Evolutionary conservation across 2,797 vertebrate species (phyloP), one percentile per base, ranked within the genome.

Genomic region (Gymnopithys bicolor): DNA sequence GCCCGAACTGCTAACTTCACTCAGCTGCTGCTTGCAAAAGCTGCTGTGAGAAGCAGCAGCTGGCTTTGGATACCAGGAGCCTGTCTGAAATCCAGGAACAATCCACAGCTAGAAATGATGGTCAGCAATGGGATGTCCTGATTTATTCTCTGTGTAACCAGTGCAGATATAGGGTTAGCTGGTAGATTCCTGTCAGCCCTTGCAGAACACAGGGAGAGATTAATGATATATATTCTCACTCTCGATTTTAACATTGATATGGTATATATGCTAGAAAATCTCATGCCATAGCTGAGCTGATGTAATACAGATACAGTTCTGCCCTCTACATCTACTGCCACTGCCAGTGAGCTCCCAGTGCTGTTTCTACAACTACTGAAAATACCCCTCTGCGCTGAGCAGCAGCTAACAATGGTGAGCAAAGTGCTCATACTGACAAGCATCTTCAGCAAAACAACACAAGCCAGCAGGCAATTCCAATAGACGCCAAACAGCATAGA

Each of bases 121-220:
- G 35, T 45, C 87, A 89, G 45, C 89, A 55, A 17, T 33, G 73
- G 81, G 90, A 83, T 85, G 75, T 83, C 68, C 66, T 83, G 71
- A 91, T 35, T 39, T 59, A 13, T 32, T 64, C 27, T 70, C 51
- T 76, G 62, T 5, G 2, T 74, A 89, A 73, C 30, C 45, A 71
- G 14, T 2, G 0, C n/a, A 84, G 51, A 80, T 63, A 56, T 11
- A 9, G 35, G 14, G 11, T 78, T 68, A 86, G 53, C 25, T 56
- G 39, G 77, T 14, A 58, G 56, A 76, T 83, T 90, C 46, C n/a
- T 19, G 3, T 32, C 37, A 70, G 75, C 9, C 41, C 24, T 74
- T 43, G 35, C 12, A 80, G 22, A 80, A 52, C 32, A 77, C 32
- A 77, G 37, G 3, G 23, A 84, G 30, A 66, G 25, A 49, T 76